Evolutionary conservation across 2,888 invertebrate species (phyloP).

Genomic region (Thereva unica): DNA sequence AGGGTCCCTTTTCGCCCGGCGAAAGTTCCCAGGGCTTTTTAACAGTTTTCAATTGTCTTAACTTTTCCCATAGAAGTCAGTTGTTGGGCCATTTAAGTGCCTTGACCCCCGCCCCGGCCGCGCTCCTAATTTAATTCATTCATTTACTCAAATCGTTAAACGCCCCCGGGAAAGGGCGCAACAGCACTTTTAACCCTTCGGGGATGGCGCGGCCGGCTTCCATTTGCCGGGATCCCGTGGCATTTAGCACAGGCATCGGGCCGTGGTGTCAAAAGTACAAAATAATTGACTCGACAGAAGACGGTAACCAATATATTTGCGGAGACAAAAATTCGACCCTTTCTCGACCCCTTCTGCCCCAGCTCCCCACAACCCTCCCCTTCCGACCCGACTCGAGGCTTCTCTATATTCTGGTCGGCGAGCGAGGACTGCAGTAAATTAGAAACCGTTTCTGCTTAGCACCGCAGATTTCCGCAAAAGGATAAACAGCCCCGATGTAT

Average conservation of each 20-base stretch:
- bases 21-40: conserved; percentile 18
- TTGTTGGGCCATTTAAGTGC: conserved; percentile 15
- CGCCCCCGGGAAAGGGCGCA: conserved; percentile 16
- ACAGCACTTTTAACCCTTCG: conserved; percentile 32
- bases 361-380: conserved; percentile 12
- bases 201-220: conserved; percentile 16
- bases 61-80: conserved; percentile 21
- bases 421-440: conserved; percentile 31
- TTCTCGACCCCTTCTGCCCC: conserved; percentile 20
- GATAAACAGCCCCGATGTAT: conserved; percentile 34
- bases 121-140: conserved; percentile 25
- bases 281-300: conserved; percentile 33
- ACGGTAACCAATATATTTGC: conserved; percentile 10
- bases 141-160: conserved; percentile 27
- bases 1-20: not conserved
- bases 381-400: conserved; percentile 1
- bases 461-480: conserved; percentile 35
- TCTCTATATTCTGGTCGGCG: conserved; percentile 28
- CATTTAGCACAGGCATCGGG: conserved; percentile 25
- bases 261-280: conserved; percentile 34
- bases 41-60: conserved; percentile 32
- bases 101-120: conserved; percentile 1
- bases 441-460: conserved; percentile 35
- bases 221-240: conserved; percentile 17
- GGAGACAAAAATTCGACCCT: conserved; percentile 32